Evolutionary conservation across 1,140 invertebrate genomes (phyloP).

Genomic region (Harpegnathos saltator): DNA sequence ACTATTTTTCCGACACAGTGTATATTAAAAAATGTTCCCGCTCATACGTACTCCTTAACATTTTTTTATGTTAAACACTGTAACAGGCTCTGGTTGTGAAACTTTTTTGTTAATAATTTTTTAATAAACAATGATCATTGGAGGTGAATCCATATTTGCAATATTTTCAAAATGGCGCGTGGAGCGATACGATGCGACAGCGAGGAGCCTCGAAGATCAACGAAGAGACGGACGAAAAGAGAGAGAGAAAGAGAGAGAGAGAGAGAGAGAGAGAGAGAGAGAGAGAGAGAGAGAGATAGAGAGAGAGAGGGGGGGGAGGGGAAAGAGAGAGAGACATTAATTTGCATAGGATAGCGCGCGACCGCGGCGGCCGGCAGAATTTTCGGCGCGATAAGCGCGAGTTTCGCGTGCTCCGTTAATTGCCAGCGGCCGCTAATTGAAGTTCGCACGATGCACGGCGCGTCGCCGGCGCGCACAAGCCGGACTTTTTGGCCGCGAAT

Average conservation of each 20-base stretch:
- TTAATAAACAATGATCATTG: too few species aligned
- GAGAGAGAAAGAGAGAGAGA: not conserved
- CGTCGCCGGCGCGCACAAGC: not conserved
- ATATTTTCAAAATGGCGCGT: conserved; percentile 5
- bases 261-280: conserved; percentile 12
- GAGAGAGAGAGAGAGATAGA: conserved; percentile 8
- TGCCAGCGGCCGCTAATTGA: conserved; percentile 72
- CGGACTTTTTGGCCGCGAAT: conserved; percentile 35
- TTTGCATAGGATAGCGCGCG: conserved; percentile 56
- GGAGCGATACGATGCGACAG: conserved; percentile 11
- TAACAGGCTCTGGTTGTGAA: too few species aligned
- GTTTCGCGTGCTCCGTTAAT: conserved; percentile 70
- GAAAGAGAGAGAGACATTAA: conserved; percentile 54
- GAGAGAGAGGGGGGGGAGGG: not conserved
- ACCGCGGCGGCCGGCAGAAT: conserved; percentile 43
- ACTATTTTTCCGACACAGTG: too few species aligned
- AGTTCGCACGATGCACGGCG: conserved; percentile 40
- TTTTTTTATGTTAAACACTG: too few species aligned
- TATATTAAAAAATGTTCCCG: too few species aligned
- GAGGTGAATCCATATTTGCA: too few species aligned
- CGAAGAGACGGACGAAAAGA: not conserved
- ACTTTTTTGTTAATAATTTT: not conserved
- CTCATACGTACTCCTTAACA: too few species aligned
- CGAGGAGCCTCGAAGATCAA: not conserved
- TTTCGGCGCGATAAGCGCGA: conserved; percentile 63